Conservation (phyloP, 64 coral and sea anemone genomes). For the Orbicella faveolata region DNA sequence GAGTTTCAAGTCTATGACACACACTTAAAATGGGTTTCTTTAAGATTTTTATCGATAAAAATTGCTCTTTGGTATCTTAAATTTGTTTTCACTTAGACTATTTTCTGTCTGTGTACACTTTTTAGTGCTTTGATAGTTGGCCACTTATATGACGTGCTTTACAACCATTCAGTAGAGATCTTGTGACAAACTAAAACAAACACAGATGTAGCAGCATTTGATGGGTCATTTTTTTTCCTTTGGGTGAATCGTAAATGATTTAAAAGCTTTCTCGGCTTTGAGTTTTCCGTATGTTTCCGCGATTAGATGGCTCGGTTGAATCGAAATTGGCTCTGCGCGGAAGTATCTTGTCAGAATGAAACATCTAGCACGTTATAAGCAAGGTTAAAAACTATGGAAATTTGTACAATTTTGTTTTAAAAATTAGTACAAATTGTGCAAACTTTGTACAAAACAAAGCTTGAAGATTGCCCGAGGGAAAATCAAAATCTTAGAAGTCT, state of each 20-base stretch:
- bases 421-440: not conserved
- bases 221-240: not conserved
- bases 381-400: not conserved
- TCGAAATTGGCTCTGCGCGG: slow-evolving; percentile 9
- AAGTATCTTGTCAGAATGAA: not conserved
- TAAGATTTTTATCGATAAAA: too few relatives aligned
- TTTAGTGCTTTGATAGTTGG: not conserved
- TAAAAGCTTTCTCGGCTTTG: not conserved
- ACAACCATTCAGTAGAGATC: slow-evolving; percentile 4
- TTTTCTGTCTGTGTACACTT: not conserved
- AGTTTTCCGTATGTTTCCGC: slow-evolving; percentile 7
- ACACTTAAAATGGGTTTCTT: too few relatives aligned
- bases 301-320: not conserved
- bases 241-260: slow-evolving; percentile 2
- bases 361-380: not conserved
- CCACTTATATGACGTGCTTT: slow-evolving; percentile 14
- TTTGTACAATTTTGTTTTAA: not conserved
- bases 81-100: too few relatives aligned
- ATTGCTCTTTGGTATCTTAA: too few relatives aligned
- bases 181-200: slow-evolving; percentile 27
- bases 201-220: slow-evolving; percentile 15
- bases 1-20: too few relatives aligned
- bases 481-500: not conserved
- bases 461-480: not conserved
- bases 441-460: not conserved